These are phyloP conservation scores for Hafferia zeledoni DNA, from an alignment of 2,797 vertebrate species.

Conservation along the genomic window DNA sequence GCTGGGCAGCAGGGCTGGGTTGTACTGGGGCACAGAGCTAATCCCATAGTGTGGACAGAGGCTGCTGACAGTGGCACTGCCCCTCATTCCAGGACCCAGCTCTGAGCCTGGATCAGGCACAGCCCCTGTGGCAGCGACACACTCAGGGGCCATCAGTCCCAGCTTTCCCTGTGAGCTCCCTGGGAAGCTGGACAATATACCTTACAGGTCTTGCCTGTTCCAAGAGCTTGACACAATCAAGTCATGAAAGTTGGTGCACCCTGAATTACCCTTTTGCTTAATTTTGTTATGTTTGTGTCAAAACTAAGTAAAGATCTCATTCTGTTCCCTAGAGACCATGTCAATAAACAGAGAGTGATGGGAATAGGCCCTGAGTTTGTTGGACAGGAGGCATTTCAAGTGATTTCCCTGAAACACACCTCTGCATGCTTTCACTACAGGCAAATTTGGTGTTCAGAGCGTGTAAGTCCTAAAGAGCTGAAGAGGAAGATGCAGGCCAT, in stretches of 20 bases:
- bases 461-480: background rate
- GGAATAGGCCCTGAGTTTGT: background rate
- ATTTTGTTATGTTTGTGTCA: background rate
- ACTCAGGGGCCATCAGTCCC: background rate
- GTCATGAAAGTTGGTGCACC: background rate
- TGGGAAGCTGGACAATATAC: accelerated
- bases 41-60: background rate
- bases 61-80: background rate
- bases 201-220: background rate
- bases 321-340: background rate
- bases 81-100: background rate
- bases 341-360: background rate
- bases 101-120: background rate
- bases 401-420: background rate
- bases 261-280: background rate
- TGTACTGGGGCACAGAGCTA: background rate
- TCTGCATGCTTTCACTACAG: background rate
- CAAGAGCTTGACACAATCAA: background rate
- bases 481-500: background rate
- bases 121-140: accelerated
- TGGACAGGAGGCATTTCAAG: background rate
- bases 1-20: background rate
- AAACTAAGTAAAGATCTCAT: background rate
- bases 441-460: background rate
- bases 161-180: background rate